phyloP scores from a whole-genome alignment of 2,797 vertebrate species.

The Ataeniobius toweri region DNA sequence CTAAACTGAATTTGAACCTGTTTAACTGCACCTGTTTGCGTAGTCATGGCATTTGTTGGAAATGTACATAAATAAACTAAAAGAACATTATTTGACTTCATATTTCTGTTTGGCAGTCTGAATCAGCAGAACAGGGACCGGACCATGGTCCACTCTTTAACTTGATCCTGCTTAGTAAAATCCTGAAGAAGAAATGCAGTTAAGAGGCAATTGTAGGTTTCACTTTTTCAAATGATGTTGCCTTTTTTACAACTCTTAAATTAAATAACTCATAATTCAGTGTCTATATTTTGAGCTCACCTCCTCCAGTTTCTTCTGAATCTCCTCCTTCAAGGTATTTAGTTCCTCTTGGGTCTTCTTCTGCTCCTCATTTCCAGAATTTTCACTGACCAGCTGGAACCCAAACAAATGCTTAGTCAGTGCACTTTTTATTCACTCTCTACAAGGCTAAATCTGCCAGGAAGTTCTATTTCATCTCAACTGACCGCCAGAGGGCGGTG shows the following conservation, averaged over 20 bases:
- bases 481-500: no score
- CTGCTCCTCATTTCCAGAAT: conserved; percentile 80
- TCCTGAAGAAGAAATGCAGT: no score
- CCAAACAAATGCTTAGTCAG: background rate
- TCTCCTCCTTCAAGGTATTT: conserved; percentile 51
- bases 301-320: conserved; percentile 86
- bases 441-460: background rate
- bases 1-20: no score
- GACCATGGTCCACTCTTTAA: no score
- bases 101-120: no score
- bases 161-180: no score
- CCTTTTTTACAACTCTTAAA: background rate
- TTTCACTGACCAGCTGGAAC: conserved; percentile 80
- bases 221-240: background rate
- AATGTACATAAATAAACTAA: no score
- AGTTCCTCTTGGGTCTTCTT: conserved; percentile 82
- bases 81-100: no score
- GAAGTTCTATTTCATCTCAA: background rate
- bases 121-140: no score
- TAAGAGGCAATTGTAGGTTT: background rate
- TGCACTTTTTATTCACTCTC: background rate
- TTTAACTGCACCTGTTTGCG: no score
- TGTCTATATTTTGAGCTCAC: conserved; percentile 47
- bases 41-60: no score
- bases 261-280: background rate